These are phyloP conservation scores for Fragum fragum DNA, from an alignment of 2,888 invertebrate species.

Conservation along the genomic window DNA sequence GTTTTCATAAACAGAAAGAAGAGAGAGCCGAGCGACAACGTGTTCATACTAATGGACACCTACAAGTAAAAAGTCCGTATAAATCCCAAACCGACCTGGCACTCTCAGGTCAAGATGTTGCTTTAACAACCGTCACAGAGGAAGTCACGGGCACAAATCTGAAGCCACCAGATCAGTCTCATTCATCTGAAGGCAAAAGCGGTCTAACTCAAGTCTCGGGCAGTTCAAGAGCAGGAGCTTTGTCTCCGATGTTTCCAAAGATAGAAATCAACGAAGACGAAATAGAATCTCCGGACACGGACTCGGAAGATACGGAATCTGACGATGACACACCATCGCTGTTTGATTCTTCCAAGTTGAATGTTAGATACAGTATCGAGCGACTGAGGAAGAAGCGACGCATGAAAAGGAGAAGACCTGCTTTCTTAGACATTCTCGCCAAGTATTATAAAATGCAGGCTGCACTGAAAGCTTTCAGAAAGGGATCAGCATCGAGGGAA, in stretches of 20 bases:
- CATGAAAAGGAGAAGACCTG: slow-evolving; percentile 59
- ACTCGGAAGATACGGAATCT: slow-evolving; percentile 20
- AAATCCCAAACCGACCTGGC: background rate
- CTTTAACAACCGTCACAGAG: background rate
- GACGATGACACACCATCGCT: background rate
- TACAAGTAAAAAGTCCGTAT: background rate
- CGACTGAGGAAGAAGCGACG: slow-evolving; percentile 49
- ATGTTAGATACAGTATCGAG: slow-evolving; percentile 56
- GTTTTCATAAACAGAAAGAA: slow-evolving; percentile 18
- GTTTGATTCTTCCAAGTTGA: slow-evolving; percentile 54
- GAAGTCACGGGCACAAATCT: background rate
- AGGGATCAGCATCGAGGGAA: slow-evolving; percentile 40
- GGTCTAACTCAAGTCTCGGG: background rate
- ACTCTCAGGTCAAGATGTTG: slow-evolving; percentile 7
- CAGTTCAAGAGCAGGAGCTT: background rate
- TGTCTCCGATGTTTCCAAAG: slow-evolving; percentile 44
- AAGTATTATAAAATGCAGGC: slow-evolving; percentile 71
- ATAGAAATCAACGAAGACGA: slow-evolving; percentile 19
- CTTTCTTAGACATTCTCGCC: slow-evolving; percentile 63
- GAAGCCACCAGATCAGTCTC: background rate
- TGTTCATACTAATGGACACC: background rate
- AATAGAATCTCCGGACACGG: slow-evolving; percentile 16
- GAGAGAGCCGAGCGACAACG: slow-evolving; percentile 3
- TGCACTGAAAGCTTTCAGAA: slow-evolving; percentile 49
- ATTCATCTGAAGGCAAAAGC: background rate